Conservation (phyloP, 1,140 invertebrate species). For the Drosophila tani region DNA sequence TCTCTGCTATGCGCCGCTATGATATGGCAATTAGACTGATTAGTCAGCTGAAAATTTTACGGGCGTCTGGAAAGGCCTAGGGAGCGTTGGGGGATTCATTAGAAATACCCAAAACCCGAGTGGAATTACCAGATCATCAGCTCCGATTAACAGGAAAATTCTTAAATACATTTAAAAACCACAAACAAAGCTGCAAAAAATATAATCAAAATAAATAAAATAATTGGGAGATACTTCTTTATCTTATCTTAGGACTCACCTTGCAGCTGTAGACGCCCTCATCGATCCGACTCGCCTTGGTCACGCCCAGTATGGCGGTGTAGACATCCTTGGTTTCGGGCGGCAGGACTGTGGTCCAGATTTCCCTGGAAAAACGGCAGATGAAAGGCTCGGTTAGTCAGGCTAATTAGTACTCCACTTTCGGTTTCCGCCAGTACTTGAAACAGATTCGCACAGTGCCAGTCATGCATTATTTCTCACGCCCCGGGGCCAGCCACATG, state of each 20-base stretch:
- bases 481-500: slow-evolving; percentile 28
- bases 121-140: slow-evolving; percentile 18
- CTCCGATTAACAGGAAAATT: neutral
- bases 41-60: slow-evolving; percentile 31
- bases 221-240: neutral
- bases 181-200: neutral
- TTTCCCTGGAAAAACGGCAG: slow-evolving; percentile 85
- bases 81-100: slow-evolving; percentile 9
- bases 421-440: slow-evolving; percentile 61
- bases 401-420: slow-evolving; percentile 67
- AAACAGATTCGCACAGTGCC: slow-evolving; percentile 35
- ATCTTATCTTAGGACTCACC: slow-evolving; percentile 58
- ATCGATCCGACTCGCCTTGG: slow-evolving; percentile 88
- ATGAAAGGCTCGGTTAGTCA: slow-evolving; percentile 24
- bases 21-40: slow-evolving; percentile 57
- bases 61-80: slow-evolving; percentile 2
- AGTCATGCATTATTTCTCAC: slow-evolving; percentile 70
- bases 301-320: slow-evolving; percentile 89
- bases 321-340: slow-evolving; percentile 89
- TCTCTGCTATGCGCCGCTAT: neutral
- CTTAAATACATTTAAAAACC: neutral
- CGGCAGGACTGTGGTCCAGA: slow-evolving; percentile 87
- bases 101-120: neutral
- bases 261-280: slow-evolving; percentile 91
- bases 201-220: neutral